Percentiles rank a stretch among this genome's conserved stretches.
Evolutionary conservation across 2,113 vertebrate genomes (phyloP).

Genomic region (Tenebrosternarchus preto): DNA sequence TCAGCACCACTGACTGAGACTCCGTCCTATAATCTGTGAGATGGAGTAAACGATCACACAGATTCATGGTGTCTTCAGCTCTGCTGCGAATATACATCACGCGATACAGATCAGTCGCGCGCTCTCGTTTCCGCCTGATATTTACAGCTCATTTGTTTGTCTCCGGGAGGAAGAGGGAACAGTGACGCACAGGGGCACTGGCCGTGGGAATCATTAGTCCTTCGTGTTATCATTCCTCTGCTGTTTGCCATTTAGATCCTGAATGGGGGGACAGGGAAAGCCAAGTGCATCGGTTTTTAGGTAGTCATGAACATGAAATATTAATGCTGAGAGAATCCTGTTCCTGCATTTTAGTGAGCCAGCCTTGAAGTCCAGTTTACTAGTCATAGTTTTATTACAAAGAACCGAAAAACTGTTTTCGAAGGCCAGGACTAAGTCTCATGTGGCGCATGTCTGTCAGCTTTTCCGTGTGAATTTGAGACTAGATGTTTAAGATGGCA

Average conservation of each 20-base stretch:
- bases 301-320: slow-evolving; percentile 50
- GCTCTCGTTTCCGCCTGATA: slow-evolving; percentile 37
- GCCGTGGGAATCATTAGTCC: slow-evolving; percentile 31
- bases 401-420: slow-evolving; percentile 53
- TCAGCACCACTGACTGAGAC: no score
- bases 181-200: neutral
- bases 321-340: slow-evolving; percentile 58
- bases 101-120: slow-evolving; percentile 29
- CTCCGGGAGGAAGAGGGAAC: slow-evolving; percentile 2
- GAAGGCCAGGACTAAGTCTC: slow-evolving; percentile 35
- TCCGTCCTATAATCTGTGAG: neutral
- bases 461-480: neutral
- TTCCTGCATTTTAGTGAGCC: slow-evolving; percentile 38
- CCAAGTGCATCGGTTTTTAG: slow-evolving; percentile 33
- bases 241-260: slow-evolving; percentile 56
- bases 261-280: slow-evolving; percentile 43
- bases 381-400: slow-evolving; percentile 60
- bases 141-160: slow-evolving; percentile 45
- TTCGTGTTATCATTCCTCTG: slow-evolving; percentile 36
- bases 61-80: slow-evolving; percentile 26
- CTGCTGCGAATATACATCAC: slow-evolving; percentile 41
- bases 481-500: neutral
- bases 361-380: slow-evolving; percentile 57
- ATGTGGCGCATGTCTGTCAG: neutral
- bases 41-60: neutral